Evolutionary conservation across 2,888 invertebrate species (phyloP), one percentile per base, ranked within the genome.

Genomic region (Drosophila nr. fundita): DNA sequence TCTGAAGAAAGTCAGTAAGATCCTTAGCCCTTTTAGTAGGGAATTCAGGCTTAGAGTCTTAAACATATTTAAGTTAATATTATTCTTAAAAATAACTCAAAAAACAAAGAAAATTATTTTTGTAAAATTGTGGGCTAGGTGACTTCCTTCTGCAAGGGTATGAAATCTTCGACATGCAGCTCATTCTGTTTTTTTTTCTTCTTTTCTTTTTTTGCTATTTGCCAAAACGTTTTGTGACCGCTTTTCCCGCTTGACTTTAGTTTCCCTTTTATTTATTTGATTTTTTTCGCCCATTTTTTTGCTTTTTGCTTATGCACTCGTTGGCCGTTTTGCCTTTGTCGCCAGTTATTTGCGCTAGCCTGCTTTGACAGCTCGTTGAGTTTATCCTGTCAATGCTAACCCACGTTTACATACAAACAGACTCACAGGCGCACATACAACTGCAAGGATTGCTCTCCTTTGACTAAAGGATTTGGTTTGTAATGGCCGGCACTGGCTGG

Each of bases 321-420:
- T 73, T 38, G 71, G 57, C 71, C 69, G 58, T 54, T 72, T 84
- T 59, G 76, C 73, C 80, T 72, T 80, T 83, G 83, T 86, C 83
- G 68, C 87, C 73, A 73, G 78, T 68, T 83, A 87, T 89, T 90
- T 87, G 72, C 75, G 69, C 60, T 87, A 63, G 82, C 75, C 72
- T 68, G 75, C 77, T 76, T 89, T 78, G 90, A 90, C 89, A 90
- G 90, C 84, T 79, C 75, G 79, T 89, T 79, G 89, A 90, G 76
- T 87, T 90, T 87, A 81, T 84, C 84, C 79, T 83, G 89, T 89
- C 86, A 87, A 89, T 90, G 89, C 69, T 65, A 65, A 67, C 55
- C 63, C 70, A 63, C 60, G 53, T 57, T 65, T 32, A 36, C 29
- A 45, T 52, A 67, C 45, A 63, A 34, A 38, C 64, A 60, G 40